These are phyloP conservation scores for Zeugodacus cucurbitae DNA, from an alignment of 1,140 invertebrate genomes.

Conservation along the genomic window DNA sequence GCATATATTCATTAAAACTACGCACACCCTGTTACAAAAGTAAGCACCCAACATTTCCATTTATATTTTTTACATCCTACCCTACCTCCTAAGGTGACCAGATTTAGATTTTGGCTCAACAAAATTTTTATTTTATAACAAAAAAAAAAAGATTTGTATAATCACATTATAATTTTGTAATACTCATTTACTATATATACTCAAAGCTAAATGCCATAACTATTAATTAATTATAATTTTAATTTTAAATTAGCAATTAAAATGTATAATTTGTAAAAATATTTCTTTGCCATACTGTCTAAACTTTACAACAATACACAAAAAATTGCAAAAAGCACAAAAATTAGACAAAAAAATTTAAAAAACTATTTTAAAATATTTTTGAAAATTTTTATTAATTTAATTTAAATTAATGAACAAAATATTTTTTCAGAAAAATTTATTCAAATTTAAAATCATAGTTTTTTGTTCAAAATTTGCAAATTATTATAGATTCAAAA, in stretches of 20 bases:
- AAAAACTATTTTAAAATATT: background rate
- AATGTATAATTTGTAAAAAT: too few relatives aligned
- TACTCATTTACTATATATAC: background rate
- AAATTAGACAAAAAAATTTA: background rate
- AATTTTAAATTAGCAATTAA: background rate
- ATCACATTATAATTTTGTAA: too few relatives aligned
- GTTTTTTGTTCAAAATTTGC: too few relatives aligned
- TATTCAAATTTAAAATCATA: too few relatives aligned
- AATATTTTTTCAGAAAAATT: too few relatives aligned
- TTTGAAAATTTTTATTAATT: too few relatives aligned
- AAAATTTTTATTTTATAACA: background rate
- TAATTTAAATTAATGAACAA: too few relatives aligned
- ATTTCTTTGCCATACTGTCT: too few relatives aligned
- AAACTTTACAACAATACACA: too few relatives aligned
- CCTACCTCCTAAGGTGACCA: background rate
- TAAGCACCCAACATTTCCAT: background rate
- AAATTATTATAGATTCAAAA: too few relatives aligned
- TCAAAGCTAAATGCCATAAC: background rate
- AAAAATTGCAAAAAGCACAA: background rate
- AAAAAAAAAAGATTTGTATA: background rate
- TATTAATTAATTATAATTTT: slow-evolving; percentile 10
- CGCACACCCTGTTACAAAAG: background rate
- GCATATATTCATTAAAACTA: background rate
- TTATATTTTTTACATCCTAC: too few relatives aligned
- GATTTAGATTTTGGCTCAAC: too few relatives aligned